Evolutionary conservation across 2,113 vertebrate genomes (phyloP), one percentile per base, ranked within the genome.

Genomic region (Accipiter cooperii): DNA sequence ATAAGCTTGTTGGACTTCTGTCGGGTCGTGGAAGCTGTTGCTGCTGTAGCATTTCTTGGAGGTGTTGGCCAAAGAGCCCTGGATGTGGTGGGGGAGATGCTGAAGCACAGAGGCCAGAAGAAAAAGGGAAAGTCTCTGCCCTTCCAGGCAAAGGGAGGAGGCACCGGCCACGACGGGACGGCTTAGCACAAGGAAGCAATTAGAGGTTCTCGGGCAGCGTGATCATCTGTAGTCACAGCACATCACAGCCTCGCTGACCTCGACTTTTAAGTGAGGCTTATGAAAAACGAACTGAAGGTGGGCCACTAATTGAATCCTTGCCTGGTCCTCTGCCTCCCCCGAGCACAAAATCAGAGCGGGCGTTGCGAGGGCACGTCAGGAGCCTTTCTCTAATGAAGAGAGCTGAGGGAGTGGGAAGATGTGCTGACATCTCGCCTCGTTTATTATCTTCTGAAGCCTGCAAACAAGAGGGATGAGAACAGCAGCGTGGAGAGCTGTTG

Each of bases 361-460:
- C 3, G 7, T 58, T 33, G 28, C 9, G n/a, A 51, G 84, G 60
- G 75, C 83, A 22, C 29, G 2, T 82, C 55, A 4, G 79, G 88
- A 90, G 52, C 64, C 36, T 84, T 22, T 9, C 70, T 61, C 57
- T 78, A 13, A 49, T 4, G 60, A 64, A 42, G 64, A 8, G 60
- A 31, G 90, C 69, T 0, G 36, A 40, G 83, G 69, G 25, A 84
- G 63, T 1, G 44, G 89, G 87, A 22, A 63, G 76, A 65, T 66
- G 87, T 84, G 94, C 90, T 91, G 96, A 92, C 93, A 92, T 87
- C 94, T 96, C 61, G 0, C 90, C 90, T 90, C 57, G 0, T 92
- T 87, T 54, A 5, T 90, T 55, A 61, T 79, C 95, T 94, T 36
- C 9, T 31, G 89, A 11, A 91, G 87, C 38, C 89, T 85, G 54